Evolutionary conservation across 2,113 vertebrate genomes (phyloP).

Genomic region (Lepus timidus): DNA sequence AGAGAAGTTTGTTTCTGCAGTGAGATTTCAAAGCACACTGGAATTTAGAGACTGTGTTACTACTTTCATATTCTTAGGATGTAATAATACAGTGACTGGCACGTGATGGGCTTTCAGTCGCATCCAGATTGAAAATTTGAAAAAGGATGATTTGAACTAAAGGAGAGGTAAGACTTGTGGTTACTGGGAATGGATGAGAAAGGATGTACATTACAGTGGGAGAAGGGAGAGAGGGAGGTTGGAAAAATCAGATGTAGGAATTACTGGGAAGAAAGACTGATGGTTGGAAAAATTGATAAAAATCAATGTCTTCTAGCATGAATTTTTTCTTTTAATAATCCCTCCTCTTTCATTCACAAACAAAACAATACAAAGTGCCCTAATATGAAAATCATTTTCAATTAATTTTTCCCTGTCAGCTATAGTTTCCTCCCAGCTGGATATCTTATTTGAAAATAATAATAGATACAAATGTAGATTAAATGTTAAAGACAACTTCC

Average conservation of each 20-base stretch:
- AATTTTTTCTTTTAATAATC: slow-evolving; percentile 30
- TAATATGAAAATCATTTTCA: slow-evolving; percentile 47
- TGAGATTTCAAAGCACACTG: not conserved
- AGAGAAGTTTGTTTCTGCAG: not conserved
- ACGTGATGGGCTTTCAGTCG: not conserved
- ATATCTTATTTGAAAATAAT: slow-evolving; percentile 23
- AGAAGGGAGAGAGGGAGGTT: not conserved
- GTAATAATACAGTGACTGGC: not conserved
- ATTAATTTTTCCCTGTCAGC: slow-evolving; percentile 13
- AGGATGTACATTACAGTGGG: not conserved
- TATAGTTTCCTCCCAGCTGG: not conserved
- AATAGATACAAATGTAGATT: not conserved
- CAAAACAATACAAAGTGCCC: slow-evolving; percentile 8
- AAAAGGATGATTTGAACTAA: slow-evolving; percentile 16
- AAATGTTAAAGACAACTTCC: slow-evolving; percentile 5
- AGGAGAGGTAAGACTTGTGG: not conserved
- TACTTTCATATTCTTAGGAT: not conserved
- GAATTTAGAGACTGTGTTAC: not conserved
- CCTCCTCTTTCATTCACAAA: not conserved
- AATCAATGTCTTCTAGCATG: not conserved
- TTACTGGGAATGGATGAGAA: not conserved
- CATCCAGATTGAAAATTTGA: not conserved
- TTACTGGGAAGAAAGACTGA: not conserved
- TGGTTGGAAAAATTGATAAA: not conserved
- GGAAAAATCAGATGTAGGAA: not conserved